These are phyloP conservation scores for Bombus polaris DNA, from an alignment of 1,140 invertebrate genomes.

Conservation along the genomic window DNA sequence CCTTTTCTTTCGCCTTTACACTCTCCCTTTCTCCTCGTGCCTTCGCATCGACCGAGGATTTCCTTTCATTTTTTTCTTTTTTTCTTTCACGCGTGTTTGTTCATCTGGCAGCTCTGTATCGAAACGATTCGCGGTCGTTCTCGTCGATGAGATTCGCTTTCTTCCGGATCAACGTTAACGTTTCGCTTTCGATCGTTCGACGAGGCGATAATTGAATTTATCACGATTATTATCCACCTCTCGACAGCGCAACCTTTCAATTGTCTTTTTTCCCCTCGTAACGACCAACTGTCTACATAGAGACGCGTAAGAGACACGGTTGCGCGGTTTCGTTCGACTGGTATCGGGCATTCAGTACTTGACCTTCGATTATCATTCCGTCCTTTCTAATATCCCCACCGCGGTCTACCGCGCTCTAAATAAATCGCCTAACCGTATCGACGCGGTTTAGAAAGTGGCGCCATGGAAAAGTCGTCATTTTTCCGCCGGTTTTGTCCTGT, in stretches of 20 bases:
- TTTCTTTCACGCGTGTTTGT: not conserved
- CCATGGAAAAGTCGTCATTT: conserved; percentile 52
- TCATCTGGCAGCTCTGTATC: not conserved
- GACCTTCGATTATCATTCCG: conserved; percentile 74
- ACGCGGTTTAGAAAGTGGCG: conserved; percentile 65
- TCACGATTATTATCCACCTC: not conserved
- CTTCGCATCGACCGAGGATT: not conserved
- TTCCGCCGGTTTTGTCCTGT: not conserved
- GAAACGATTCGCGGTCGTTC: conserved; percentile 25
- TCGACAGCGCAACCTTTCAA: too few species aligned
- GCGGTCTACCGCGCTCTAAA: conserved; percentile 13
- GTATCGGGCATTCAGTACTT: conserved; percentile 65
- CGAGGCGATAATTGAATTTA: conserved; percentile 3
- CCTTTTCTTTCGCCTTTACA: not conserved
- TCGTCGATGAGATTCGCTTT: conserved; percentile 14
- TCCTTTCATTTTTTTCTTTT: too few species aligned
- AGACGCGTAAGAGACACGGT: not conserved
- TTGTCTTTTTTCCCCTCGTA: not conserved
- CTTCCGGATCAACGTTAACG: not conserved
- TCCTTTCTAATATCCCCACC: conserved; percentile 71
- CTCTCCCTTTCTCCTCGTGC: not conserved
- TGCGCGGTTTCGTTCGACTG: conserved; percentile 46
- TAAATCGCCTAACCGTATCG: conserved; percentile 49
- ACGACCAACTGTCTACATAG: not conserved
- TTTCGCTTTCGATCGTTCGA: conserved; percentile 16